Base-by-base conservation (phyloP, 2,113 vertebrate species). In the Pungitius pungitius region DNA sequence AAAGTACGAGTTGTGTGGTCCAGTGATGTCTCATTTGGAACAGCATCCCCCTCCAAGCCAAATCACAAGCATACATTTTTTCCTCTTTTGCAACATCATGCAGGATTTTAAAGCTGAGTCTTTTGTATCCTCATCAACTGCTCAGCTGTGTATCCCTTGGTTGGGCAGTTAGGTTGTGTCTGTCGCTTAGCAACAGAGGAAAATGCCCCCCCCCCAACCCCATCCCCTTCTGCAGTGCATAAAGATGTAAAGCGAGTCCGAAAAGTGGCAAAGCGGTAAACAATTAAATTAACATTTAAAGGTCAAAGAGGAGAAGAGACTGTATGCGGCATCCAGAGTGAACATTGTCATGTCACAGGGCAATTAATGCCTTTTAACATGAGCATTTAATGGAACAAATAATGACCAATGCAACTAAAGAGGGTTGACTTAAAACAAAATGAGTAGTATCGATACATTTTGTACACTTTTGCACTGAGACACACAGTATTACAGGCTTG, bases 121-220 rank as follows among this genome's bases (percentile, higher is more conserved):
- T 75, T 91, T 87, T 84, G 86, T 85, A 80, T 90, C 81, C 88
- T 91, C 88, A 92, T 94, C 92, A 93, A 87, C 86, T 62, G 77
- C 83, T 80, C 79, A 60, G 84, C 78, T 84, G 83, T 88, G 81
- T 84, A 69, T 84, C 90, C 87, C 74, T 81, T 81, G 82, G 81
- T 85, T 87, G 63, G 84, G 85, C 91, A 85, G 84, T 92, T 91
- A 89, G 83, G 80, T 74, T 80, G 84, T 86, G 75, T 84, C 79
- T 86, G 93, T 94, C 94, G 92, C 93, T 80, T 87, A 88, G 92
- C 89, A 93, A 94, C 93, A 75, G 88, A 85, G 65, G 45, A 85
- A 89, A 82, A 89, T 78, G 59, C 80, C 72, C 62, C 65, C 52
- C n/a, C n/a, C n/a, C n/a, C n/a, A n/a, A n/a, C n/a, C n/a, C n/a